Evolutionary conservation across 2,888 invertebrate genomes (phyloP).

Genomic region (Oscheius sp.): DNA sequence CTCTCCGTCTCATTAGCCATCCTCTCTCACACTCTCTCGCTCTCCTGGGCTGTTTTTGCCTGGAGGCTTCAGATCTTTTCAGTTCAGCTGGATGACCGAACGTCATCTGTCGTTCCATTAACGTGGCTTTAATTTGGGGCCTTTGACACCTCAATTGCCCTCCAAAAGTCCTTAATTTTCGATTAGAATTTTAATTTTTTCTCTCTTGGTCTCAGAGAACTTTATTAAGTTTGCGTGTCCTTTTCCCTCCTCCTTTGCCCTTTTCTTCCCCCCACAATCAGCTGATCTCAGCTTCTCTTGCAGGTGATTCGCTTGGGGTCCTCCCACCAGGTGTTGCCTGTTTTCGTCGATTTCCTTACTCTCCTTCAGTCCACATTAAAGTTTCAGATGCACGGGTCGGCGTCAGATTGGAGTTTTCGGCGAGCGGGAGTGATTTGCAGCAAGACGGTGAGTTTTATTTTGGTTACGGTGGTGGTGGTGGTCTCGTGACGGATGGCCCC

Average conservation of each 20-base stretch:
- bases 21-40: background rate
- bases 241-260: too few species aligned
- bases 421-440: conserved; percentile 16
- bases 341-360: background rate
- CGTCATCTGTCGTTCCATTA: background rate
- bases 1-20: background rate
- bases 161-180: too few species aligned
- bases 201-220: too few species aligned
- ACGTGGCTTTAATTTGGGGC: too few species aligned
- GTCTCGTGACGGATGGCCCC: conserved; percentile 4
- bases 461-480: background rate
- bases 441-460: conserved; percentile 11
- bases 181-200: too few species aligned
- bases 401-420: conserved; percentile 23
- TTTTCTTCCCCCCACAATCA: background rate
- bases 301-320: background rate
- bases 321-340: background rate
- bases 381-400: conserved; percentile 17
- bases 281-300: background rate
- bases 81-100: background rate
- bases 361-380: too few species aligned
- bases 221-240: too few species aligned
- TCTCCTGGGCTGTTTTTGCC: background rate
- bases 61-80: background rate
- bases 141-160: too few species aligned